Base-by-base conservation (phyloP, 37 sponge, comb jelly and placozoan genomes). In the Haliclona indistincta region DNA sequence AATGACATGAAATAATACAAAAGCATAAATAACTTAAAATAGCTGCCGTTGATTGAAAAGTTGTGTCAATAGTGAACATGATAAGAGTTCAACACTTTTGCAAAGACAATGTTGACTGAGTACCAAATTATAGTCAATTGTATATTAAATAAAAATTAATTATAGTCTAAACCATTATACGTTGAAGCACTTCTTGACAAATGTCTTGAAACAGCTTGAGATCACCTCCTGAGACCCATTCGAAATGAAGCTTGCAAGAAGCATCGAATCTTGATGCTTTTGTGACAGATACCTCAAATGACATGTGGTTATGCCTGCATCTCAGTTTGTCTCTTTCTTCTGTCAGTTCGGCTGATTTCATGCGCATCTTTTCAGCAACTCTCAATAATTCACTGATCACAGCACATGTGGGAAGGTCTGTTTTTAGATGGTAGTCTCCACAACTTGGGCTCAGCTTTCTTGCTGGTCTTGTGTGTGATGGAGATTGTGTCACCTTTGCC, bases 221-320 rank as follows among this genome's bases (percentile, higher is more conserved):
- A 34, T 61, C 62, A 10, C 74, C 79, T 40, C 83, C 83, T 6
- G 78, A 73, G n/a, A 82, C 22, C 79, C 83, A 78, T 55, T 88
- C 74, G 45, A 88, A 82, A 17, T 53, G 44, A 49, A 88, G 25
- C 2, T 41, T 60, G 43, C 88, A 88, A n/a, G n/a, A n/a, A n/a
- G n/a, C n/a, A 6, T 49, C 20, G 45, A 15, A 37, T 20, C 29
- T 30, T 4, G 32, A 4, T 8, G 77, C 71, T n/a, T 83, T 82
- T 61, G 23, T 42, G 13, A 88, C 25, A 22, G 65, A 23, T 0
- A 88, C 43, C 13, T 44, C 37, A 23, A 88, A 42, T 2, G 15
- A 30, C 36, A 74, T 36, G 20, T 54, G 47, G 2, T 65, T n/a
- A 47, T 61, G 78, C 5, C 35, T 36, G 52, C 73, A 77, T 8